Percentiles rank a stretch among this genome's conserved stretches.
These are phyloP conservation scores for Tachyglossus aculeatus DNA, from an alignment of 2,797 vertebrate genomes.

Conservation along the genomic window DNA sequence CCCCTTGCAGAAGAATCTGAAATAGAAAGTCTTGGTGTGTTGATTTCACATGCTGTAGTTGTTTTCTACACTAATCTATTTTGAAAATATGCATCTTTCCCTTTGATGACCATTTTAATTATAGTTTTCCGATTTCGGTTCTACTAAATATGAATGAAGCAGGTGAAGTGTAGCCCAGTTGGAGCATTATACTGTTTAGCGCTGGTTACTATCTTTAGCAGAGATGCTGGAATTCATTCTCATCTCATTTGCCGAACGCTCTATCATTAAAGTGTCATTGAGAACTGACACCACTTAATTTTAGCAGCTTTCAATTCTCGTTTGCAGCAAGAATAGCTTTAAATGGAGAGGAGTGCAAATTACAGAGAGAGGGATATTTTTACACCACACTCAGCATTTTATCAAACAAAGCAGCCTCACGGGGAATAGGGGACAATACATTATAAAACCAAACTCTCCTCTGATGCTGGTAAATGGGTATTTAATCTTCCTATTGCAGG, in stretches of 20 bases:
- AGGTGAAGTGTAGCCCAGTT: conserved; percentile 83
- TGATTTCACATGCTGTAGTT: conserved; percentile 39
- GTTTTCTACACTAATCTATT: conserved; percentile 22
- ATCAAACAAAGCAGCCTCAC: conserved; percentile 85
- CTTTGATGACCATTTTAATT: conserved; percentile 82
- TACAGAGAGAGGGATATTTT: conserved; percentile 82
- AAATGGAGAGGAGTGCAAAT: conserved; percentile 82
- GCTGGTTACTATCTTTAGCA: conserved; percentile 88
- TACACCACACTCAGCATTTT: conserved; percentile 86
- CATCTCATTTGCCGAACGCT: conserved; percentile 89
- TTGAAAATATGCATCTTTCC: conserved; percentile 38
- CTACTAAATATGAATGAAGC: conserved; percentile 85
- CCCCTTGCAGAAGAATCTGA: neutral
- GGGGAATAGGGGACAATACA: conserved; percentile 79
- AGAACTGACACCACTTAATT: conserved; percentile 98
- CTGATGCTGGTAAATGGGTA: conserved; percentile 80
- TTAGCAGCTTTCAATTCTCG: conserved; percentile 92
- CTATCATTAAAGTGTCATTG: conserved; percentile 99
- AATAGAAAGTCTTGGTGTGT: conserved; percentile 7
- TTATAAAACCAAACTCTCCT: conserved; percentile 82
- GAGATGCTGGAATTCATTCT: conserved; percentile 89
- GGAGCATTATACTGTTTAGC: conserved; percentile 70
- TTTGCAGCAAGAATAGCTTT: conserved; percentile 83
- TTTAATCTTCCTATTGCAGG: conserved; percentile 80
- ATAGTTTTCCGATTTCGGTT: conserved; percentile 81